Conservation (phyloP, 2,797 vertebrate genomes). For the Enteromius treurensis region DNA sequence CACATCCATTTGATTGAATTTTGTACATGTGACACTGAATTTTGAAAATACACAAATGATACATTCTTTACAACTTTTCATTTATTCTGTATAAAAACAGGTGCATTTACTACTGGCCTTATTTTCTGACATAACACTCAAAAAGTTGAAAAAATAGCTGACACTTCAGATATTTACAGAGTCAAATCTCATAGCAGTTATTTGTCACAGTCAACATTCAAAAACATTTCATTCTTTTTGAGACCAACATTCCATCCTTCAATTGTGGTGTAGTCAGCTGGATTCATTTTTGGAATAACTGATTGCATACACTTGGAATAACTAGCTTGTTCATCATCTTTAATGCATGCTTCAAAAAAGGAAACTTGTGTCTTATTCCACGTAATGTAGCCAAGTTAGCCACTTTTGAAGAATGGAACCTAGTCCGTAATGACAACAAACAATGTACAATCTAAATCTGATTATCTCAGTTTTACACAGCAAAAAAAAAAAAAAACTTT, state of each 20-base stretch:
- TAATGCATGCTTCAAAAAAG: not conserved
- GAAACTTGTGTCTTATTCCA: not conserved
- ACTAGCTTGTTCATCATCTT: not conserved
- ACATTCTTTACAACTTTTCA: not conserved
- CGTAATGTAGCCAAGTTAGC: not conserved
- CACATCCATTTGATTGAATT: too few relatives aligned
- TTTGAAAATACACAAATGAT: not conserved
- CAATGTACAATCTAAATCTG: constrained; percentile 9
- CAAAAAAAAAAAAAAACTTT: not conserved
- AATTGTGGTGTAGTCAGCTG: not conserved
- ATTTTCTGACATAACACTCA: constrained; percentile 13
- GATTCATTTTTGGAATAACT: constrained; percentile 20
- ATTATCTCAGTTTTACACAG: constrained; percentile 14
- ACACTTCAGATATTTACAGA: constrained; percentile 44
- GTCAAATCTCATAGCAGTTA: constrained; percentile 29
- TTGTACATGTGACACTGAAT: too few relatives aligned
- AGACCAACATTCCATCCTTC: constrained; percentile 7
- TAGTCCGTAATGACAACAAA: constrained; percentile 4
- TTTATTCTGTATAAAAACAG: constrained; percentile 34
- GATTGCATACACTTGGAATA: constrained; percentile 2
- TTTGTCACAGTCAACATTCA: constrained; percentile 33
- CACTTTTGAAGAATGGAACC: constrained; percentile 15
- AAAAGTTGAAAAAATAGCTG: constrained; percentile 34
- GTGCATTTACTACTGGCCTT: not conserved
- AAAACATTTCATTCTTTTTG: not conserved